Evolutionary conservation across 2,888 invertebrate genomes (phyloP).

Genomic region (Napeogenes sylphis): DNA sequence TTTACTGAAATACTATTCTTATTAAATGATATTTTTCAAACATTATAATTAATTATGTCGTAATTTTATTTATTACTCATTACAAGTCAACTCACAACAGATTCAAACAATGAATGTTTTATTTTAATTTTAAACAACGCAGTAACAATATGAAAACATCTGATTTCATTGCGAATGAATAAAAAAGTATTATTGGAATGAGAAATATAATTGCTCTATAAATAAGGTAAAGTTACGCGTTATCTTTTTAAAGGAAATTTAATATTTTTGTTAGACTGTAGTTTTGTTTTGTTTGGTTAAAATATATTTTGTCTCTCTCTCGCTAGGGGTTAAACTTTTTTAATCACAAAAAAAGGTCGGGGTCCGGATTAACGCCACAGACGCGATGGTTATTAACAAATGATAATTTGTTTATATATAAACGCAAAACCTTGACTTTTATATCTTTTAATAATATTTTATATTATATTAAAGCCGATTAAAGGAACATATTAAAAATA

Average conservation of each 20-base stretch:
- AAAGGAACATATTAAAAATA: not conserved
- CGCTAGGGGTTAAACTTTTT: constrained; percentile 2
- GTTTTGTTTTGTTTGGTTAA: not conserved
- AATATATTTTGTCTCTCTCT: not conserved
- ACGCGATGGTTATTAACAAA: constrained; percentile 6
- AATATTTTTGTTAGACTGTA: constrained; percentile 1
- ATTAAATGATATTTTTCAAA: constrained; percentile 15
- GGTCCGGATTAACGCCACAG: not conserved
- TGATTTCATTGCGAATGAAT: constrained; percentile 27
- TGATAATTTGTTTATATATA: constrained; percentile 5
- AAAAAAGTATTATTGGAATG: constrained; percentile 12
- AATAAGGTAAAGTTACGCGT: not conserved
- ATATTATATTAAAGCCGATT: too few relatives aligned
- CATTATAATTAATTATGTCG: constrained; percentile 19
- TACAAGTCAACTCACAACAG: constrained; percentile 24
- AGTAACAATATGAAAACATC: constrained; percentile 27
- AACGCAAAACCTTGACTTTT: too few relatives aligned
- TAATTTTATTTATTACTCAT: constrained; percentile 30
- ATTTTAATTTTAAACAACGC: constrained; percentile 32
- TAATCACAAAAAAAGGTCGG: constrained; percentile 7
- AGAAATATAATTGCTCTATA: constrained; percentile 6
- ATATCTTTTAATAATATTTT: too few relatives aligned
- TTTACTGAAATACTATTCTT: constrained; percentile 2
- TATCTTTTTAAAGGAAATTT: not conserved
- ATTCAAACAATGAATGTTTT: constrained; percentile 35